Evolutionary conservation across 2,888 invertebrate species (phyloP).

Genomic region (Drosophila infuscata): DNA sequence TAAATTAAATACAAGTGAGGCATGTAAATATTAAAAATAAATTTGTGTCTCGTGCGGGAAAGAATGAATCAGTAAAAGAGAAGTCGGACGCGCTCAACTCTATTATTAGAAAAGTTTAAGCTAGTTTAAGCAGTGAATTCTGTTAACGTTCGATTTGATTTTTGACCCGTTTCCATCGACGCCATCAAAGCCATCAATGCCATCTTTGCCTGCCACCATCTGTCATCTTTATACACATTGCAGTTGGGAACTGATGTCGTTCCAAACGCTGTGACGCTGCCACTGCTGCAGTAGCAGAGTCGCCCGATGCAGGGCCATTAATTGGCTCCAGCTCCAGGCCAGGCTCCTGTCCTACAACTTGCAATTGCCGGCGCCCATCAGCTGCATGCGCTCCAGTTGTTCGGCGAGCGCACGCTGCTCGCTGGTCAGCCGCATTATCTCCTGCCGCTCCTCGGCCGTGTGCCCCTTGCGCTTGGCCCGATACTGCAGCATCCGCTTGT

Average conservation of each 20-base stretch:
- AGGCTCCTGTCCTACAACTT: conserved; percentile 76
- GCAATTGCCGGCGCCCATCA: conserved; percentile 28
- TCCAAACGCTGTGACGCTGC: conserved; percentile 51
- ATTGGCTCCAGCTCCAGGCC: conserved; percentile 75
- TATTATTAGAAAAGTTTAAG: background rate
- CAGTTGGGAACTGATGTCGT: conserved; percentile 51
- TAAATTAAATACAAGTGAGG: background rate
- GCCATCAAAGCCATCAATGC: background rate
- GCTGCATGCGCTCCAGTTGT: conserved; percentile 81
- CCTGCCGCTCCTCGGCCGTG: conserved; percentile 92
- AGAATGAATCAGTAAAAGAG: background rate
- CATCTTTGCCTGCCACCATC: background rate
- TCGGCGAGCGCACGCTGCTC: conserved; percentile 87
- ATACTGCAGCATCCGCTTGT: conserved; percentile 91
- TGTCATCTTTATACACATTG: conserved; percentile 51
- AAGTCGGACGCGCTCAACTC: conserved; percentile 5
- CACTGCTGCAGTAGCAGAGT: conserved; percentile 48
- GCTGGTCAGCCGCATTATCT: conserved; percentile 90
- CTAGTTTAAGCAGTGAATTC: conserved; percentile 33
- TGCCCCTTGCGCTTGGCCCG: conserved; percentile 93
- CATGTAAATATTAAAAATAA: background rate
- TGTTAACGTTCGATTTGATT: conserved; percentile 19
- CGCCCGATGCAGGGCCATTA: conserved; percentile 77
- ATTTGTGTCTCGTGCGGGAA: background rate
- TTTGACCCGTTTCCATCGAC: conserved; percentile 12